Percentiles rank a stretch among this genome's conserved stretches.
These are phyloP conservation scores for Sinotaia quadrata DNA, from an alignment of 2,888 invertebrate genomes.

Conservation along the genomic window DNA sequence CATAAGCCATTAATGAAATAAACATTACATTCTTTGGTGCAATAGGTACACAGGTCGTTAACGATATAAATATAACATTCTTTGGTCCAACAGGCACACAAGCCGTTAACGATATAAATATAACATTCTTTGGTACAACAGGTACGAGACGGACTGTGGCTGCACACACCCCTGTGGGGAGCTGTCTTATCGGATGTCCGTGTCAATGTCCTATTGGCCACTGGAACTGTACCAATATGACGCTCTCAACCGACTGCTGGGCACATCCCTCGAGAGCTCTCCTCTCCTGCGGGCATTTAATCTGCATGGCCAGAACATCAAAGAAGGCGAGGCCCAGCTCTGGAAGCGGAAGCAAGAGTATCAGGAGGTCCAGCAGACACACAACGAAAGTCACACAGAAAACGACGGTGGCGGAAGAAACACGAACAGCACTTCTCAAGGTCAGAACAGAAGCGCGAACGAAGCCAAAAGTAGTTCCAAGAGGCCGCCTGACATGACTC, in stretches of 20 bases:
- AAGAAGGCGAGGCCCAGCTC: conserved; percentile 6
- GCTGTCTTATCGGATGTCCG: conserved; percentile 57
- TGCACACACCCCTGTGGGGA: conserved; percentile 59
- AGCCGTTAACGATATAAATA: no score
- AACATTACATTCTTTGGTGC: no score
- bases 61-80: no score
- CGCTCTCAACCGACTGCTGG: conserved; percentile 50
- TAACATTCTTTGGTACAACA: conserved; percentile 35
- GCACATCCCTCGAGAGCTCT: neutral
- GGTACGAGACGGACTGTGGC: conserved; percentile 52
- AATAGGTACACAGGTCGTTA: no score
- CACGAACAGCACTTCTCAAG: neutral
- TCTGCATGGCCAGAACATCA: conserved; percentile 20
- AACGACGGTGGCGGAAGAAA: neutral
- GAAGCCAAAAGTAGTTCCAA: neutral
- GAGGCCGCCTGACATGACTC: neutral
- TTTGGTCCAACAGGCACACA: conserved; percentile 45
- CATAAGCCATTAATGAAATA: no score
- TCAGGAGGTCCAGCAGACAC: neutral
- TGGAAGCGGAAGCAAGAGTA: neutral
- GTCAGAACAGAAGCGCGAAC: neutral
- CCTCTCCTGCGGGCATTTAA: conserved; percentile 20
- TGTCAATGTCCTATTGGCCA: conserved; percentile 64
- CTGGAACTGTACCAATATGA: conserved; percentile 54
- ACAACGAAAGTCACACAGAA: neutral